Conservation (phyloP, 1,140 invertebrate genomes). For the Artemia franciscana region DNA sequence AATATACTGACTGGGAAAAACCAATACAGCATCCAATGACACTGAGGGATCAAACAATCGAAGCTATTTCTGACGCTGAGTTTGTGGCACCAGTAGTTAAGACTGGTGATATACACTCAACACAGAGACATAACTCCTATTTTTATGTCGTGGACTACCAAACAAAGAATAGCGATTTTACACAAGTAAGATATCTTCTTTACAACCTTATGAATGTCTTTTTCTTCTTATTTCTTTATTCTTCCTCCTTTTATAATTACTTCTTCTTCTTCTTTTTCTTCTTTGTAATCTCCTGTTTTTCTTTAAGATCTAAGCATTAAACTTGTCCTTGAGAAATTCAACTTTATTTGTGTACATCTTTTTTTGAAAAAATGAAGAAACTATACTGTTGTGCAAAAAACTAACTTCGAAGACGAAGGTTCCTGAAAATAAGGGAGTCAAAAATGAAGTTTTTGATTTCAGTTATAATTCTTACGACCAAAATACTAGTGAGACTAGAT, state of each 20-base stretch:
- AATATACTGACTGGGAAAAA: constrained; percentile 91
- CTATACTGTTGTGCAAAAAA: not conserved
- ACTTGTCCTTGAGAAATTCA: not conserved
- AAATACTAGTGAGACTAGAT: no score
- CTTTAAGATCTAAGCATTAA: not conserved
- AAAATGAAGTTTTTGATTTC: not conserved
- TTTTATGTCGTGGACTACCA: constrained; percentile 86
- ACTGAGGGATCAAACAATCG: constrained; percentile 75
- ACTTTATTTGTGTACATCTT: not conserved
- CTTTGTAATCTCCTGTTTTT: not conserved
- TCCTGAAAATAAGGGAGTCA: not conserved
- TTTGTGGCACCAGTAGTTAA: constrained; percentile 76
- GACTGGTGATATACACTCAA: constrained; percentile 74
- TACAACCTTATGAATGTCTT: no score
- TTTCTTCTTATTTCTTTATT: not conserved
- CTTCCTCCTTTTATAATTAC: not conserved
- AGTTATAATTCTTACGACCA: no score
- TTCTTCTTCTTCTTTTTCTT: not conserved
- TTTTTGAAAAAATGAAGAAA: not conserved
- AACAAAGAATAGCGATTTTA: constrained; percentile 68
- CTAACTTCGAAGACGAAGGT: not conserved
- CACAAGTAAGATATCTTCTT: constrained; percentile 46
- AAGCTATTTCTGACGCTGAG: constrained; percentile 69
- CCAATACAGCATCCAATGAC: constrained; percentile 76
- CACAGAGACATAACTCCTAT: constrained; percentile 42